A percentile compares a stretch with the other conserved stretches of the same genome.
phyloP scores from a whole-genome alignment of 2,797 vertebrate species.

The Antrozous pallidus region DNA sequence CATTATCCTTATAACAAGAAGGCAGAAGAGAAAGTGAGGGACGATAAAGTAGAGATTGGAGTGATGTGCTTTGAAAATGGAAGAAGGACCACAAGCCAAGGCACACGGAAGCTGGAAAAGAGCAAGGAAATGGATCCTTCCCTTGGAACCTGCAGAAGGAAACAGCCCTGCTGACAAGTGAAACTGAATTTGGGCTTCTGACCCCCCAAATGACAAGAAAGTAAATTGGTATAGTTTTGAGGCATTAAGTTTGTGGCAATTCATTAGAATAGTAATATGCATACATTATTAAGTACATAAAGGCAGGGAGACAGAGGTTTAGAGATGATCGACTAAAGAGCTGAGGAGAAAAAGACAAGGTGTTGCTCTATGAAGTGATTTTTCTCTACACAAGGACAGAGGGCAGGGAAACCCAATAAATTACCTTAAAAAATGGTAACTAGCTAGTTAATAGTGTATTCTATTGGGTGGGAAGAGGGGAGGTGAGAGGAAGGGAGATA shows the following conservation, averaged over 20 bases:
- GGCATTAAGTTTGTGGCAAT: not conserved
- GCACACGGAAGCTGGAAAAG: not conserved
- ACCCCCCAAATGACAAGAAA: not conserved
- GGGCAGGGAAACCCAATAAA: not conserved
- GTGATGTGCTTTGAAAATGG: not conserved
- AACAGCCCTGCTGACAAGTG: not conserved
- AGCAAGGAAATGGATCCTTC: not conserved
- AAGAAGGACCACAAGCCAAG: not conserved
- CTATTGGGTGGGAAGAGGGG: not conserved
- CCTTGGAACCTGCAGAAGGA: not conserved
- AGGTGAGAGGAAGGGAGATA: not conserved
- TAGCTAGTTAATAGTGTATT: not conserved
- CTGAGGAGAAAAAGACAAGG: not conserved
- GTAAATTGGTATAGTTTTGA: not conserved
- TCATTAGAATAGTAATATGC: not conserved
- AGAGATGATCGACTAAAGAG: not conserved
- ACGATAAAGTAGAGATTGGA: not conserved
- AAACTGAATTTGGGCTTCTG: conserved; percentile 12
- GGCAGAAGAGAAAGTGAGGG: not conserved
- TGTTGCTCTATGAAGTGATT: not conserved
- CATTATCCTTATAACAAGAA: not conserved
- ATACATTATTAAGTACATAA: not conserved
- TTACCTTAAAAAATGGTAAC: not conserved
- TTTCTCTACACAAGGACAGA: not conserved
- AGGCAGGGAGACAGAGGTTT: not conserved